These are phyloP conservation scores for Styela clava DNA, from an alignment of 23 tunicate genomes.

Conservation along the genomic window DNA sequence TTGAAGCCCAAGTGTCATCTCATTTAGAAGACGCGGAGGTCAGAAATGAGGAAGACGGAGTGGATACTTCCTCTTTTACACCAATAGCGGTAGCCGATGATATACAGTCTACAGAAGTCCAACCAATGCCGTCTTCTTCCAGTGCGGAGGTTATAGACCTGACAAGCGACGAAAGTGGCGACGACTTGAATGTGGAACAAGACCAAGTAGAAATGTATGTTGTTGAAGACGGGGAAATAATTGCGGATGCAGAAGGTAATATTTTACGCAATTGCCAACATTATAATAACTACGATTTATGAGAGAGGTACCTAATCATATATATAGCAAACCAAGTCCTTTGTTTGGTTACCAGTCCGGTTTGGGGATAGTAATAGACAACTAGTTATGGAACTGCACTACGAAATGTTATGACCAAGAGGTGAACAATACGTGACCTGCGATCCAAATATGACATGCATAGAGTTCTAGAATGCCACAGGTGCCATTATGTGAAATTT, in stretches of 20 bases:
- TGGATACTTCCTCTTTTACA: constrained; percentile 12
- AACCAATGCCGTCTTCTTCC: constrained; percentile 60
- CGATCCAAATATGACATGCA: too few relatives aligned
- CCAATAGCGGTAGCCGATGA: not conserved
- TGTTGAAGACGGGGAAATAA: constrained; percentile 17
- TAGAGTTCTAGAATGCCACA: too few relatives aligned
- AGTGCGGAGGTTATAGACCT: constrained; percentile 52
- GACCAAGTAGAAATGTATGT: constrained; percentile 9
- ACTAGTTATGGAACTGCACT: too few relatives aligned
- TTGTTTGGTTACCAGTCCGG: too few relatives aligned
- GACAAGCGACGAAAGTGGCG: constrained; percentile 40
- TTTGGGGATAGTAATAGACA: too few relatives aligned
- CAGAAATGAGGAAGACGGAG: constrained; percentile 4
- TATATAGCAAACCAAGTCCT: not conserved
- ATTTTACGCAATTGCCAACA: not conserved
- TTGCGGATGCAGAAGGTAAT: not conserved
- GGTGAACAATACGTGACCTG: too few relatives aligned
- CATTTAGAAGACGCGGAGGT: not conserved
- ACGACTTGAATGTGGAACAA: constrained; percentile 9
- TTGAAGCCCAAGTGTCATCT: not conserved
- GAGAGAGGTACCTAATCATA: too few relatives aligned
- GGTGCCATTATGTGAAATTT: too few relatives aligned
- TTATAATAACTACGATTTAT: not conserved
- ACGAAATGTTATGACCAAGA: too few relatives aligned
- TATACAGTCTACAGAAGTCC: constrained; percentile 8